These are phyloP conservation scores for Glareola pratincola DNA, from an alignment of 2,113 vertebrate genomes.

Conservation along the genomic window DNA sequence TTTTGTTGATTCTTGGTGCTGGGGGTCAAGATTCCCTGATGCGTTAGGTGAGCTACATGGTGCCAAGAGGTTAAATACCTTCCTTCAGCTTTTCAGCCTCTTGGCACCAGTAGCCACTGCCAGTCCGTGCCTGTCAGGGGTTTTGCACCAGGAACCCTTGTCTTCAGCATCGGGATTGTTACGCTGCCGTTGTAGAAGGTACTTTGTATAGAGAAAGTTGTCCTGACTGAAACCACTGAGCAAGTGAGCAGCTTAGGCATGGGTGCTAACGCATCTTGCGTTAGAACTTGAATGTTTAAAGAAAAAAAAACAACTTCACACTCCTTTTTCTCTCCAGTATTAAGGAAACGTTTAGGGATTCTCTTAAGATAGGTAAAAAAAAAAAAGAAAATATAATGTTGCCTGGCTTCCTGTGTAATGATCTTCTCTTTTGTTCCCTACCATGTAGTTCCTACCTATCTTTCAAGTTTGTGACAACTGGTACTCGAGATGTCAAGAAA, in stretches of 20 bases:
- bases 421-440: slow-evolving; percentile 71
- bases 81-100: background rate
- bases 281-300: background rate
- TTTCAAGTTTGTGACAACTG: slow-evolving; percentile 64
- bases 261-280: accelerated
- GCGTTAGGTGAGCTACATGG: background rate
- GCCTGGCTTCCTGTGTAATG: slow-evolving; percentile 54
- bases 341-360: background rate
- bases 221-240: background rate
- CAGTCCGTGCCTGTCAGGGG: background rate
- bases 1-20: background rate
- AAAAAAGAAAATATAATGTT: slow-evolving; percentile 22
- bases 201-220: background rate
- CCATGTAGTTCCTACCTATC: slow-evolving; percentile 64
- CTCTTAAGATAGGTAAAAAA: slow-evolving; percentile 20
- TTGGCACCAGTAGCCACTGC: background rate
- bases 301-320: background rate
- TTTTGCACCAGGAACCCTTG: background rate
- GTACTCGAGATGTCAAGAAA: slow-evolving; percentile 55
- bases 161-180: background rate
- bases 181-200: background rate
- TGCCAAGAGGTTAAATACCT: background rate
- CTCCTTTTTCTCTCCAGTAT: background rate
- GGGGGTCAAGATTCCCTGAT: background rate
- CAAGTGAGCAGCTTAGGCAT: background rate